phyloP scores from a whole-genome alignment of 2,113 vertebrate genomes.

The Excalfactoria chinensis region DNA sequence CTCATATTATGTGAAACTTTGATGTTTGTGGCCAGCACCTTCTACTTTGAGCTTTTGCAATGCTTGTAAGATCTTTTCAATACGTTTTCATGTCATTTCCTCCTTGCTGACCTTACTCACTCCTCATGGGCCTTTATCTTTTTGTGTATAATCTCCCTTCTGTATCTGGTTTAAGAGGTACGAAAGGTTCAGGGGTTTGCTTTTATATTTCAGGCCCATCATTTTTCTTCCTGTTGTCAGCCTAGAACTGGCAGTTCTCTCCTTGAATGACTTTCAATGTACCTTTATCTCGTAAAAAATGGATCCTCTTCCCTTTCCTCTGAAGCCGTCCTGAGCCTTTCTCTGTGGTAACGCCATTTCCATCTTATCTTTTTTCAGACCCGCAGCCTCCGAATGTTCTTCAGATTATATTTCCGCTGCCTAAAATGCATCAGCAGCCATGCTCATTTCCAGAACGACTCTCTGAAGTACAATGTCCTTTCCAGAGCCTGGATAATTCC shows the following conservation, averaged over 20 bases:
- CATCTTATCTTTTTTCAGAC: conserved; percentile 30
- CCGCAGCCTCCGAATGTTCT: conserved; percentile 18
- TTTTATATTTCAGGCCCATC: background rate
- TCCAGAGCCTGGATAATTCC: conserved; percentile 1
- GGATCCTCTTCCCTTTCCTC: background rate
- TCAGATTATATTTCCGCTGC: background rate
- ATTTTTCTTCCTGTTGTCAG: background rate
- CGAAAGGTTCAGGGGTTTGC: background rate
- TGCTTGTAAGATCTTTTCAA: background rate
- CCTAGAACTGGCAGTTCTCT: background rate
- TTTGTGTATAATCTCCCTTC: background rate
- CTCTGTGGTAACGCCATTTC: background rate
- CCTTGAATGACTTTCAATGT: background rate
- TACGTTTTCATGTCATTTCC: background rate
- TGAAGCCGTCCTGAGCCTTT: background rate
- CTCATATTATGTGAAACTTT: background rate
- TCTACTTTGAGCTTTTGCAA: background rate
- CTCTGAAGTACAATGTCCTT: conserved; percentile 51
- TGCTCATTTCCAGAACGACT: conserved; percentile 24
- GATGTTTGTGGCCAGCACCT: background rate
- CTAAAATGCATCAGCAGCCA: background rate
- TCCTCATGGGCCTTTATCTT: background rate
- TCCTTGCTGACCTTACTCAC: background rate
- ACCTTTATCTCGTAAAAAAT: background rate
- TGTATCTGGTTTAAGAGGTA: background rate